phyloP scores from a whole-genome alignment of 1,140 invertebrate genomes.

The Cherax quadricarinatus region DNA sequence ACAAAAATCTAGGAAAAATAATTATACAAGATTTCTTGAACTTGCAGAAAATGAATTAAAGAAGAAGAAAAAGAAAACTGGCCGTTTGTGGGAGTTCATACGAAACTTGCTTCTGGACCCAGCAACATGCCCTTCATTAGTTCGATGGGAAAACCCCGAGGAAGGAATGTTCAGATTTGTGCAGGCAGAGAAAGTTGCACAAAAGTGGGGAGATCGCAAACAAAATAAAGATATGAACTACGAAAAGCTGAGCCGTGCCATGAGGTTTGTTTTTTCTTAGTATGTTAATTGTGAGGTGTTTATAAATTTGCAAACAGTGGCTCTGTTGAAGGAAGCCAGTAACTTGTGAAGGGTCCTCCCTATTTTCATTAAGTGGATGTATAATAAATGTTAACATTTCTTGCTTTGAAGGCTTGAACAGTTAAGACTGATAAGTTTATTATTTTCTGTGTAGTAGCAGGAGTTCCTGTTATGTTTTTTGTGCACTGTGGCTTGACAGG shows the following conservation, averaged over 20 bases:
- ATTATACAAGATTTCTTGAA: background rate
- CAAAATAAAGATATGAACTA: conserved; percentile 94
- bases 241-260: conserved; percentile 94
- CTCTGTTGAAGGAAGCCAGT: no score
- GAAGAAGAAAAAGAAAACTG: conserved; percentile 65
- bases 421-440: no score
- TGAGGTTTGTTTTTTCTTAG: conserved; percentile 82
- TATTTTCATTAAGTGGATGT: no score
- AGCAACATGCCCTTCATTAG: conserved; percentile 48
- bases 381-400: no score
- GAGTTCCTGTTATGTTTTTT: no score
- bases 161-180: conserved; percentile 66
- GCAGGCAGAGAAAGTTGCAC: conserved; percentile 62
- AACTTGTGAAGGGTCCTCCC: no score
- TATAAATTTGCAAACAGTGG: background rate
- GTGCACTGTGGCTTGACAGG: no score
- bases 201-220: conserved; percentile 61
- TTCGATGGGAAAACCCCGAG: conserved; percentile 60
- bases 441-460: no score
- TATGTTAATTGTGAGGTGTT: background rate
- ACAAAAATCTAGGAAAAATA: no score
- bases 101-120: conserved; percentile 52
- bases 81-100: conserved; percentile 67
- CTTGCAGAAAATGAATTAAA: conserved; percentile 56
- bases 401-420: no score